phyloP scores from a whole-genome alignment of 2,797 vertebrate genomes.

The Acropternis orthonyx region DNA sequence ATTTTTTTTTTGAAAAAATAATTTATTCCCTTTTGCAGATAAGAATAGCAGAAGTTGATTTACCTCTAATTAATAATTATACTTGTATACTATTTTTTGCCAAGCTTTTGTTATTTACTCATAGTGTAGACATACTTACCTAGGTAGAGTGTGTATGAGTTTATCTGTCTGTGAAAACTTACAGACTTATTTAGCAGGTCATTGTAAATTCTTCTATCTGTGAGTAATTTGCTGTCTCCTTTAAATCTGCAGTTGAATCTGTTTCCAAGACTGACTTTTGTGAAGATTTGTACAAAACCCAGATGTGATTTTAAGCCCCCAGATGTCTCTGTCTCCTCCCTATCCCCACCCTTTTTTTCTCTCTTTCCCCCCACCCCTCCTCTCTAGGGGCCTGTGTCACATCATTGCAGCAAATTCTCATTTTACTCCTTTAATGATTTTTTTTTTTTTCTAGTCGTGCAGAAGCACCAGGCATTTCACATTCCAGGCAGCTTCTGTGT shows the following conservation, averaged over 20 bases:
- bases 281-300: not conserved
- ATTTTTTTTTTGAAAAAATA: not conserved
- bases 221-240: not conserved
- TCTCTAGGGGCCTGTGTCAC: not conserved
- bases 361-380: fast-evolving
- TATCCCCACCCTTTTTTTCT: fast-evolving
- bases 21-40: not conserved
- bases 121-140: not conserved
- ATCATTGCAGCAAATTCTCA: not conserved
- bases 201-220: not conserved
- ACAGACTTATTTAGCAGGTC: not conserved
- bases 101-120: not conserved
- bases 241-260: not conserved
- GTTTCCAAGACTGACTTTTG: not conserved
- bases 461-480: not conserved
- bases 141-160: not conserved
- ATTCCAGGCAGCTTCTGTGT: not conserved
- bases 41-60: not conserved
- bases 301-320: not conserved
- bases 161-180: not conserved
- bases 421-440: not conserved
- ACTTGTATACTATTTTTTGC: not conserved
- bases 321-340: fast-evolving
- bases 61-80: not conserved
- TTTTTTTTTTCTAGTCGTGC: not conserved